Base-by-base conservation (phyloP, 2,797 vertebrate genomes). In the Parambassis ranga region DNA sequence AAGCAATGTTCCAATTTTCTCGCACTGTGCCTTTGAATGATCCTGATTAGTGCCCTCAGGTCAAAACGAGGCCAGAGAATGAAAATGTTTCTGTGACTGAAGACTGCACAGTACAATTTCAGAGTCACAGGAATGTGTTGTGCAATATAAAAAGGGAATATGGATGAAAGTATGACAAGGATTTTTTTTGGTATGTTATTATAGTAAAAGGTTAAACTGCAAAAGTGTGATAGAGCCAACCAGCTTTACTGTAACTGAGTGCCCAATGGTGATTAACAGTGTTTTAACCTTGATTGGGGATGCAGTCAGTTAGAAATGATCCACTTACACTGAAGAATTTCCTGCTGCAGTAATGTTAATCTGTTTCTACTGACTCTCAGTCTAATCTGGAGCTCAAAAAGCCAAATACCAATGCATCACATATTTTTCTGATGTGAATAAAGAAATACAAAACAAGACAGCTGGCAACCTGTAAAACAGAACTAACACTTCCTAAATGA, bases 271-370 rank as follows among this genome's bases (percentile, higher is more conserved):
- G 26, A 49, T 49, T 43, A 55, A 28, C 28, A 8, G 26, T 18
- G 53, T 55, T 74, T 78, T 60, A 75, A 66, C 51, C 57, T 36
- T 46, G 71, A 68, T 36, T 51, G 66, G 59, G 68, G 44, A 71
- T 50, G 61, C 61, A 64, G 80, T 82, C 73, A 71, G 66, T 74
- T 81, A 74, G 78, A 83, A 83, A 85, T 74, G 63, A 89, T 87
- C 79, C 67, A 87, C 28, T 85, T 79, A 71, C 47, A 66, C 63
- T 69, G 69, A 75, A 84, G 75, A 82, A 56, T 58, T 80, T 83
- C 77, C 79, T 77, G 68, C 61, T 36, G 42, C 77, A 75, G 65
- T 67, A 39, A 81, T 37, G 44, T 75, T 87, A 89, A 90, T 86
- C 86, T 84, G 85, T 71, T 47, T 60, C 77, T 57, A 53, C 63